Conservation (phyloP, 1,140 invertebrate genomes). For the Tenebrio molitor region DNA sequence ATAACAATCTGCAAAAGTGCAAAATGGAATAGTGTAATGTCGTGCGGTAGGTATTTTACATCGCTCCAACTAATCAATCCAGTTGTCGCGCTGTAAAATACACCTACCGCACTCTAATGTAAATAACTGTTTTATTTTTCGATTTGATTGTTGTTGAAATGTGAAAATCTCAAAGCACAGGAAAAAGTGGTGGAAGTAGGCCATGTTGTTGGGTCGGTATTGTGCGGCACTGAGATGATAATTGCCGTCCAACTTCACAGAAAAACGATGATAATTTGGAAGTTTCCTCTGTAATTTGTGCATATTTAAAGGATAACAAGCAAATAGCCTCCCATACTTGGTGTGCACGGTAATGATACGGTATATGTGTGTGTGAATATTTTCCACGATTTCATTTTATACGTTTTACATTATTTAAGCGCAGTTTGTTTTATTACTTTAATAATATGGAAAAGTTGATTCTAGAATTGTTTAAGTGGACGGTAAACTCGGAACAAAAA, state of each 20-base stretch:
- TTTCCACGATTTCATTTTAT: slow-evolving; percentile 54
- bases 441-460: slow-evolving; percentile 51
- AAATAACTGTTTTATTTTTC: too few species aligned
- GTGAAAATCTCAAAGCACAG: too few species aligned
- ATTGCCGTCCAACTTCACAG: slow-evolving; percentile 8
- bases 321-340: slow-evolving; percentile 38
- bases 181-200: too few species aligned
- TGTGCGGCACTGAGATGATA: slow-evolving; percentile 6
- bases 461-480: slow-evolving; percentile 46
- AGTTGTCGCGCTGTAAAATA: too few species aligned
- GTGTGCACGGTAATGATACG: slow-evolving; percentile 49
- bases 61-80: too few species aligned
- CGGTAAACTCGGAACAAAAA: slow-evolving; percentile 42
- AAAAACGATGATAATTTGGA: slow-evolving; percentile 27
- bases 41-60: too few species aligned
- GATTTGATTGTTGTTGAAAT: too few species aligned
- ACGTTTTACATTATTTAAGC: slow-evolving; percentile 51
- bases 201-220: not conserved
- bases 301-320: slow-evolving; percentile 48
- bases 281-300: slow-evolving; percentile 50
- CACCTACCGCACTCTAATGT: too few species aligned
- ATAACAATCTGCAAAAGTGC: too few species aligned
- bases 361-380: slow-evolving; percentile 50
- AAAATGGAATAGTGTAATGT: too few species aligned
- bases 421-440: slow-evolving; percentile 51